Evolutionary conservation across 2,888 invertebrate genomes (phyloP).

Genomic region (Dolichopus griseipennis): DNA sequence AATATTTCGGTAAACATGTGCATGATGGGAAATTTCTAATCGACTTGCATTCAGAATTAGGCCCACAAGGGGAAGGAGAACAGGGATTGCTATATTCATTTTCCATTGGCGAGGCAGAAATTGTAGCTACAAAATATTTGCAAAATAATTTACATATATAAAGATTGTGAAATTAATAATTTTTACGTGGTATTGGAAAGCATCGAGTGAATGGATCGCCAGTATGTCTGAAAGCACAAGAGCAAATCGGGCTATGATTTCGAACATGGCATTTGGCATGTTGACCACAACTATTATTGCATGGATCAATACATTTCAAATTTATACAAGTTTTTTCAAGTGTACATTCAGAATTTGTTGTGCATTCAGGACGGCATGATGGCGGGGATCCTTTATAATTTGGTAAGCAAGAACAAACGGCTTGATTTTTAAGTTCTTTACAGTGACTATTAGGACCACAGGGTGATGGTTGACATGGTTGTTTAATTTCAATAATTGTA

Average conservation of each 20-base stretch:
- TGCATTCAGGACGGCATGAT: conserved; percentile 63
- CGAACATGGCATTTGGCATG: conserved; percentile 67
- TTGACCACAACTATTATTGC: conserved; percentile 61
- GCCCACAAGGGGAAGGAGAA: conserved; percentile 56
- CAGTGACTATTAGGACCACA: conserved; percentile 60
- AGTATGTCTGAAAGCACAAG: conserved; percentile 53
- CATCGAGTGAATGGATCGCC: conserved; percentile 61
- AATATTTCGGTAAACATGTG: conserved; percentile 50
- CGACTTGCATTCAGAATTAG: conserved; percentile 55
- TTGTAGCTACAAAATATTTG: conserved; percentile 25
- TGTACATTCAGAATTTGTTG: conserved; percentile 62
- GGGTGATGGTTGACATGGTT: conserved; percentile 61
- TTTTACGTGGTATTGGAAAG: conserved; percentile 45
- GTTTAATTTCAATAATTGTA: conserved; percentile 44
- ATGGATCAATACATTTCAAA: conserved; percentile 63
- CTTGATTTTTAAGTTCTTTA: conserved; percentile 52
- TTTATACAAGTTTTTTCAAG: conserved; percentile 60
- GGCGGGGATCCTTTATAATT: conserved; percentile 57
- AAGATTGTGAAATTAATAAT: conserved; percentile 40
- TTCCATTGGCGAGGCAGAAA: conserved; percentile 29
- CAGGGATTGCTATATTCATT: conserved; percentile 48
- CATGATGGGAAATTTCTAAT: conserved; percentile 57
- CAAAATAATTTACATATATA: neutral
- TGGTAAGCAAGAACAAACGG: conserved; percentile 59
- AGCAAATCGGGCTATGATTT: conserved; percentile 66